Evolutionary conservation across 2,113 vertebrate genomes (phyloP).

Genomic region (Misgurnus anguillicaudatus): DNA sequence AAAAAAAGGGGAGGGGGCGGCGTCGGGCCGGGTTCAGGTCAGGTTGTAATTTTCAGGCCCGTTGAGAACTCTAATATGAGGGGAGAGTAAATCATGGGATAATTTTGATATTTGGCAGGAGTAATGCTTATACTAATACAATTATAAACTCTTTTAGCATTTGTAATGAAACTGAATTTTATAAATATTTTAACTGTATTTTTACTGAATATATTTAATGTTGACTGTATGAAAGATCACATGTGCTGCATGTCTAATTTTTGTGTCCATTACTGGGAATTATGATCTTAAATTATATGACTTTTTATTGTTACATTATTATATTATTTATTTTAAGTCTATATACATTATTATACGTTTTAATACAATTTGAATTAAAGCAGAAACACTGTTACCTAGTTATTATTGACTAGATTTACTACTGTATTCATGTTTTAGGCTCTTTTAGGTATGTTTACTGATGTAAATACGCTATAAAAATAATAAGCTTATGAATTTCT

Average conservation of each 20-base stretch:
- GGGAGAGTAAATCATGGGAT: too few relatives aligned
- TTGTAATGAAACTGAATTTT: not conserved
- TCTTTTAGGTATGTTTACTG: not conserved
- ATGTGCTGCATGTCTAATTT: not conserved
- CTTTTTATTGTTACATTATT: not conserved
- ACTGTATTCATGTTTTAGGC: not conserved
- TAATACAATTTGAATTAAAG: not conserved
- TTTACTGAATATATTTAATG: not conserved
- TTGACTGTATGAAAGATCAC: not conserved
- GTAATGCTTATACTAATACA: too few relatives aligned
- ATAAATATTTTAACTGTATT: not conserved
- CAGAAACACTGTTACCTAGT: not conserved
- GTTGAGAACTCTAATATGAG: too few relatives aligned
- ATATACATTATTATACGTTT: not conserved
- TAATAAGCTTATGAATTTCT: not conserved
- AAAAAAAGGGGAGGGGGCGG: too few relatives aligned
- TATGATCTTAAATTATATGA: not conserved
- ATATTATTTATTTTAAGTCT: not conserved
- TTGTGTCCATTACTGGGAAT: not conserved
- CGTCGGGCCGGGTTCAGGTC: too few relatives aligned
- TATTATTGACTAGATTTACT: slow-evolving; percentile 6
- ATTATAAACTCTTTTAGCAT: too few relatives aligned
- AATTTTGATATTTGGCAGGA: too few relatives aligned
- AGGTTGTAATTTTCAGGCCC: too few relatives aligned
- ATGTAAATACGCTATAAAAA: not conserved